Percentiles rank a stretch among this genome's conserved stretches.
Conservation (phyloP, 2,888 invertebrate species). For the Agrilus mali region DNA sequence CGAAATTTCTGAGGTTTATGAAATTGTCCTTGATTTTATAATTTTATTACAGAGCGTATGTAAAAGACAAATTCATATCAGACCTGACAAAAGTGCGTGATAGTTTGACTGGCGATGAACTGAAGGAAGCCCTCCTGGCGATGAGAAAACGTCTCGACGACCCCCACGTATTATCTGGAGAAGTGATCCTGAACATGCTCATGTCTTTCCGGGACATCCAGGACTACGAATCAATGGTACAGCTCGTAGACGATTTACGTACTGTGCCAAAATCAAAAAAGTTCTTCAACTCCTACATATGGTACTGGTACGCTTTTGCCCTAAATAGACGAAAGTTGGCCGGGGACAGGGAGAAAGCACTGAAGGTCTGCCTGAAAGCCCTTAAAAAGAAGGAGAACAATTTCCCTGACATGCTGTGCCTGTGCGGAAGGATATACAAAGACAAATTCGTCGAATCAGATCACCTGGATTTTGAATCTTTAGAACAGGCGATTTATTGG, state of each 20-base stretch:
- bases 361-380: constrained; percentile 83
- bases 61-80: constrained; percentile 92
- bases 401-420: constrained; percentile 93
- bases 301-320: constrained; percentile 93
- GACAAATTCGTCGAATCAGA: constrained; percentile 95
- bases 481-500: constrained; percentile 92
- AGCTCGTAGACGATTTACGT: constrained; percentile 85
- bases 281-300: constrained; percentile 81
- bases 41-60: constrained; percentile 61
- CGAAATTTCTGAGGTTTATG: no score
- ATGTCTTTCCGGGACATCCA: constrained; percentile 85
- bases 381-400: constrained; percentile 83
- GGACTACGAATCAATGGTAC: constrained; percentile 96
- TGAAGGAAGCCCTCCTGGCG: constrained; percentile 68
- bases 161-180: constrained; percentile 90
- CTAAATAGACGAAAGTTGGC: constrained; percentile 86
- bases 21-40: constrained; percentile 5
- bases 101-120: constrained; percentile 67
- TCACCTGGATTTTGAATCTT: constrained; percentile 75
- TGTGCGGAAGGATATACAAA: constrained; percentile 95
- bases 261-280: constrained; percentile 80
- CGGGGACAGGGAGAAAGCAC: constrained; percentile 89
- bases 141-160: constrained; percentile 91
- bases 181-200: constrained; percentile 89
- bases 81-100: constrained; percentile 90